These are phyloP conservation scores for Peucedramus taeniatus DNA, from an alignment of 2,113 vertebrate genomes.

Conservation along the genomic window DNA sequence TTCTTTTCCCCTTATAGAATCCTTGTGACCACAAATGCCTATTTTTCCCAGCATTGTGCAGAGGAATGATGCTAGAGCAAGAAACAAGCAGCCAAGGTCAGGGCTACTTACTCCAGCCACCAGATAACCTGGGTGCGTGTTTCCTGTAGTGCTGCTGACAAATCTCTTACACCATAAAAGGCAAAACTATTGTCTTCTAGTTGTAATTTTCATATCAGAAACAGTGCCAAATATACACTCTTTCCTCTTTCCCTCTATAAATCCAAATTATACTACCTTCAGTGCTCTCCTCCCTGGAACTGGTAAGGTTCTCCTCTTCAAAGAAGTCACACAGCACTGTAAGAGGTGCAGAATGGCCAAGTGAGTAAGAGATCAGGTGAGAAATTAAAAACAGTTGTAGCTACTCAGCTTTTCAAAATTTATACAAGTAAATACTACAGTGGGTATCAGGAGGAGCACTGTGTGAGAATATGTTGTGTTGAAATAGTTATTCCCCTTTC, in stretches of 20 bases:
- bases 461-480: not conserved
- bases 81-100: not conserved
- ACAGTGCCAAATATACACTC: not conserved
- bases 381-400: not conserved
- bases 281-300: not conserved
- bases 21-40: not conserved
- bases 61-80: not conserved
- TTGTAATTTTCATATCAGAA: not conserved
- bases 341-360: not conserved
- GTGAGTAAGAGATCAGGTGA: not conserved
- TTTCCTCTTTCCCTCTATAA: not conserved
- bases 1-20: not conserved
- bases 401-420: not conserved
- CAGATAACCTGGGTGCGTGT: accelerated
- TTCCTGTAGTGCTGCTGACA: not conserved
- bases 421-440: not conserved
- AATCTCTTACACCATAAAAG: not conserved
- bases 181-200: not conserved
- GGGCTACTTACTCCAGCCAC: not conserved
- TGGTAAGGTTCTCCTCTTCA: not conserved
- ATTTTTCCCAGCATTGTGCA: not conserved
- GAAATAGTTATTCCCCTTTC: not conserved
- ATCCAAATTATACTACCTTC: not conserved
- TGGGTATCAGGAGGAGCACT: not conserved
- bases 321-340: not conserved